Percentiles rank a stretch among this genome's conserved stretches.
Evolutionary conservation across 2,113 vertebrate genomes (phyloP).

Genomic region (Polyodon spathula): DNA sequence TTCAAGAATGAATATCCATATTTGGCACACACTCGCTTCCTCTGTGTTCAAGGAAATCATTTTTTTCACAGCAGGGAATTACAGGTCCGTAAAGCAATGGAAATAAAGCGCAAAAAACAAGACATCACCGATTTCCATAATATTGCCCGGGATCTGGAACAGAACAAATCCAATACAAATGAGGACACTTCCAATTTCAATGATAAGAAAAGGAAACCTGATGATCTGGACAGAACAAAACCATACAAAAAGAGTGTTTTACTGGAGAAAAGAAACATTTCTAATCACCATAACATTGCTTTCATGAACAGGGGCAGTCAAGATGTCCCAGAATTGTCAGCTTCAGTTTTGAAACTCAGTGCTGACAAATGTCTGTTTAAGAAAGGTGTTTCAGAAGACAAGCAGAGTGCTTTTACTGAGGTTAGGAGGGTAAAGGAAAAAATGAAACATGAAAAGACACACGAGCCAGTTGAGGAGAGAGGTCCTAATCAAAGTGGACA

Average conservation of each 20-base stretch:
- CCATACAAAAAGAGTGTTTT: constrained; percentile 57
- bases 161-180: constrained; percentile 41
- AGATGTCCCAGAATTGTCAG: constrained; percentile 16
- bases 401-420: constrained; percentile 52
- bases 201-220: constrained; percentile 45
- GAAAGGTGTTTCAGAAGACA: constrained; percentile 44
- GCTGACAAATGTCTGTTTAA: constrained; percentile 33
- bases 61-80: constrained; percentile 32
- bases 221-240: constrained; percentile 38
- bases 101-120: constrained; percentile 41
- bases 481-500: neutral
- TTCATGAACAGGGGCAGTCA: constrained; percentile 33
- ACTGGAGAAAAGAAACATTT: constrained; percentile 65
- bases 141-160: constrained; percentile 62
- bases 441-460: constrained; percentile 26
- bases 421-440: constrained; percentile 38
- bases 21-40: constrained; percentile 65
- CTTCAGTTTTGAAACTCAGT: constrained; percentile 39
- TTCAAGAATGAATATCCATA: constrained; percentile 56
- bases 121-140: constrained; percentile 70
- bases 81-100: constrained; percentile 39
- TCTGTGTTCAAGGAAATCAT: constrained; percentile 53
- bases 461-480: constrained; percentile 20
- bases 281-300: constrained; percentile 39
- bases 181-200: constrained; percentile 31